A percentile compares a stretch with the other conserved stretches of the same genome.
Conservation (phyloP, 2,888 invertebrate species). For the Rutpela maculata region DNA sequence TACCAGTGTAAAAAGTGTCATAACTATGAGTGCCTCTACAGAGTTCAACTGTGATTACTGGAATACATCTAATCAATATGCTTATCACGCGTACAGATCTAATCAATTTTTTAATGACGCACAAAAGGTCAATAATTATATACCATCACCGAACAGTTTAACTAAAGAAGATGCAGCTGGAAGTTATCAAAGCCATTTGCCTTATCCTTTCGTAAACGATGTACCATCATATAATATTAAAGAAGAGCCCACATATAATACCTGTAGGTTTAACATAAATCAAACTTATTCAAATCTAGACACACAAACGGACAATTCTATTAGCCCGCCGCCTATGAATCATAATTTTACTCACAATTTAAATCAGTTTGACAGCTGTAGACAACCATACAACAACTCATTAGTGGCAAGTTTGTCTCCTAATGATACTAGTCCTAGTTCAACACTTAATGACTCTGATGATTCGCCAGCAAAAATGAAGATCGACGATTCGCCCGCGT, state of each 20-base stretch:
- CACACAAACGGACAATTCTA: constrained; percentile 61
- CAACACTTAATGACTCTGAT: constrained; percentile 48
- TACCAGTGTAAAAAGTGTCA: constrained; percentile 23
- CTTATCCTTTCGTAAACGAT: constrained; percentile 47
- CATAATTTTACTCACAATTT: constrained; percentile 57
- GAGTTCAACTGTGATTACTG: constrained; percentile 67
- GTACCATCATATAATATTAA: constrained; percentile 48
- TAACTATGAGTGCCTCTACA: constrained; percentile 69
- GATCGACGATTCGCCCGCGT: constrained; percentile 75
- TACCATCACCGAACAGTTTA: constrained; percentile 36
- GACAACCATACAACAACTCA: constrained; percentile 54
- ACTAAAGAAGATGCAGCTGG: constrained; percentile 40
- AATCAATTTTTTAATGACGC: constrained; percentile 53
- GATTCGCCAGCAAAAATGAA: constrained; percentile 47
- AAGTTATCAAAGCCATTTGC: constrained; percentile 50
- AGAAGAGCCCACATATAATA: constrained; percentile 59
- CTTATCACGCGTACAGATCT: constrained; percentile 52
- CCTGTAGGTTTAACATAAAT: constrained; percentile 60
- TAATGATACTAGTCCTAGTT: constrained; percentile 46
- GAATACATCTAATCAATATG: constrained; percentile 58
- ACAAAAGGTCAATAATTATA: constrained; percentile 43
- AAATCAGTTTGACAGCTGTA: constrained; percentile 63
- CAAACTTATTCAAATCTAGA: constrained; percentile 53
- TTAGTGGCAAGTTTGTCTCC: constrained; percentile 60
- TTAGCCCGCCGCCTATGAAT: constrained; percentile 60